A percentile compares a stretch with the other conserved stretches of the same genome.
These are phyloP conservation scores for Phylloscopus whistleri DNA, from an alignment of 2,113 vertebrate genomes.

Conservation along the genomic window DNA sequence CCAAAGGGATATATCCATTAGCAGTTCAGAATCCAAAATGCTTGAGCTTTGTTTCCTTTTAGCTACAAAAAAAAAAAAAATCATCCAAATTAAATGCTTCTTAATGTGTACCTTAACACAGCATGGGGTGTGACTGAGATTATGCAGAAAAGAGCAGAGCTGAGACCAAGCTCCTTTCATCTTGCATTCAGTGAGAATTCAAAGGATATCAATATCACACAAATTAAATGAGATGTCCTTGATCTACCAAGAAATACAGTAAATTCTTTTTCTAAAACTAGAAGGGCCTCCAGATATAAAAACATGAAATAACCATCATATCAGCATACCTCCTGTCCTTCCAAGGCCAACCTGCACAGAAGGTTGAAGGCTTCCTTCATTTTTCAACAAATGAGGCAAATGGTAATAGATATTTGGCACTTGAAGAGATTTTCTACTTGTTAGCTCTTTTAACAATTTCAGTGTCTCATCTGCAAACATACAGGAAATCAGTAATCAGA, in stretches of 20 bases:
- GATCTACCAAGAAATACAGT: not conserved
- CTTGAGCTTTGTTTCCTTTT: not conserved
- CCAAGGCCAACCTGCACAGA: slow-evolving; percentile 91
- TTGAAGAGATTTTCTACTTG: slow-evolving; percentile 90
- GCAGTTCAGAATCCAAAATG: not conserved
- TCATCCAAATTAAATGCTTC: not conserved
- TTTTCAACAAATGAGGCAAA: slow-evolving; percentile 96
- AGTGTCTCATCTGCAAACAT: slow-evolving; percentile 87
- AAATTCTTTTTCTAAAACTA: not conserved
- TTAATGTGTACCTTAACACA: not conserved
- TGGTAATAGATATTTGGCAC: slow-evolving; percentile 99
- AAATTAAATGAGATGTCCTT: not conserved
- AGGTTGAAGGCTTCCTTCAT: slow-evolving; percentile 94
- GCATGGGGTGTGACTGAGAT: not conserved
- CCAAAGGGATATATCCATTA: not conserved
- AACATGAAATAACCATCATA: not conserved
- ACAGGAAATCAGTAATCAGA: not conserved
- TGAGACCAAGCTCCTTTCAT: slow-evolving; percentile 26
- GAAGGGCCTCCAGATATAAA: not conserved
- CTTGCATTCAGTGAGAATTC: not conserved
- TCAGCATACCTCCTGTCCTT: slow-evolving; percentile 87
- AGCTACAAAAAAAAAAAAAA: not conserved
- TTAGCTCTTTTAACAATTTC: slow-evolving; percentile 92
- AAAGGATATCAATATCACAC: not conserved
- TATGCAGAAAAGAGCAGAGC: slow-evolving; percentile 13